phyloP scores from a whole-genome alignment of 2,113 vertebrate species.

The Montifringilla adamsi region DNA sequence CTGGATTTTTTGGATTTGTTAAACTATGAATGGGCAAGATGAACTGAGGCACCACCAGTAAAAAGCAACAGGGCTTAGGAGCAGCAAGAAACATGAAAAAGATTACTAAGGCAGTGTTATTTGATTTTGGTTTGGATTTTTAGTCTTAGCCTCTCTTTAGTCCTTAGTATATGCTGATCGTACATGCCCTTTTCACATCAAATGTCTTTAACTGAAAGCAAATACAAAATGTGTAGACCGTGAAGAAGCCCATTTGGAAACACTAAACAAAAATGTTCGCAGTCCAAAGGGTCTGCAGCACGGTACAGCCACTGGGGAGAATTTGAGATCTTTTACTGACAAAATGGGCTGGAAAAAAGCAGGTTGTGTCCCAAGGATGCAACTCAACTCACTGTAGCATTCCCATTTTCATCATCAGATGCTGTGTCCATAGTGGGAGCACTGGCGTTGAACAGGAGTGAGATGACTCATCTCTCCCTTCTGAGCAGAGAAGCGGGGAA shows the following conservation, averaged over 20 bases:
- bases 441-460: neutral
- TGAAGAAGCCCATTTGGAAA: neutral
- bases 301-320: neutral
- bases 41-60: neutral
- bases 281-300: neutral
- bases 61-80: neutral
- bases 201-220: neutral
- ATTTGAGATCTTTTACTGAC: neutral
- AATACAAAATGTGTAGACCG: neutral
- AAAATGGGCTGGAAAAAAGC: neutral
- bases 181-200: neutral
- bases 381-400: neutral
- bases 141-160: neutral
- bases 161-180: neutral
- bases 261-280: accelerated
- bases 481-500: neutral
- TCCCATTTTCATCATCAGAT: neutral
- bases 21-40: neutral
- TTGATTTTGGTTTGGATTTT: neutral
- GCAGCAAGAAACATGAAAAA: neutral
- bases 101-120: neutral
- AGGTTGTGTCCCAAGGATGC: neutral
- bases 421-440: neutral
- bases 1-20: neutral
- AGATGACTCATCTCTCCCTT: conserved; percentile 3